phyloP scores from a whole-genome alignment of 2,888 invertebrate genomes.

The Cylindroiulus punctatus region DNA sequence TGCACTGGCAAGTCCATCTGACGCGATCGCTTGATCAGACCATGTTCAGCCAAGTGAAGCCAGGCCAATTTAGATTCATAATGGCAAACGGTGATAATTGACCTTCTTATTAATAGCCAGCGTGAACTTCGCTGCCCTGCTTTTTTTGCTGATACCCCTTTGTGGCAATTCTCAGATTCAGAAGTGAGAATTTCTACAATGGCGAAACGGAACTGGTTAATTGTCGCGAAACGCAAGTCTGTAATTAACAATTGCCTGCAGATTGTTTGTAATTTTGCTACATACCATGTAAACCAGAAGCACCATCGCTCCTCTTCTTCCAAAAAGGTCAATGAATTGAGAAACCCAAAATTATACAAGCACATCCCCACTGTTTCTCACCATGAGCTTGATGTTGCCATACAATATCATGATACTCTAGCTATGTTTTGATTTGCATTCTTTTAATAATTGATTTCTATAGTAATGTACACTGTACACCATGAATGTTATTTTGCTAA shows the following conservation, averaged over 20 bases:
- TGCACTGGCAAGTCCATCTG: neutral
- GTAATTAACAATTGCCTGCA: slow-evolving; percentile 17
- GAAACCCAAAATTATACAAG: no score
- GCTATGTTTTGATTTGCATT: no score
- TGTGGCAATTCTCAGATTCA: neutral
- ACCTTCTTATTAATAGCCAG: neutral
- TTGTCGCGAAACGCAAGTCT: neutral
- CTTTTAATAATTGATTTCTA: no score
- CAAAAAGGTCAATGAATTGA: neutral
- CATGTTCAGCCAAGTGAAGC: neutral
- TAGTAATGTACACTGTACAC: no score
- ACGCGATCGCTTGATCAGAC: neutral
- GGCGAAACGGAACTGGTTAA: slow-evolving; percentile 15
- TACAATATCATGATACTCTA: no score
- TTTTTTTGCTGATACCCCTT: neutral
- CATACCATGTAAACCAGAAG: neutral
- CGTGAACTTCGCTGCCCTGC: neutral
- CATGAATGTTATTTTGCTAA: no score
- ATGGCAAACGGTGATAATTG: neutral
- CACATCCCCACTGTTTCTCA: no score
- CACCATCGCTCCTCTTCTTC: neutral
- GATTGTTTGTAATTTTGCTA: neutral
- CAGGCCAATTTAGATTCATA: neutral
- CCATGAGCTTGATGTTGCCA: no score
- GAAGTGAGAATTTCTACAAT: neutral